A percentile compares a stretch with the other conserved stretches of the same genome.
Conservation (phyloP, 1,140 invertebrate genomes). For the Penaeus japonicus region DNA sequence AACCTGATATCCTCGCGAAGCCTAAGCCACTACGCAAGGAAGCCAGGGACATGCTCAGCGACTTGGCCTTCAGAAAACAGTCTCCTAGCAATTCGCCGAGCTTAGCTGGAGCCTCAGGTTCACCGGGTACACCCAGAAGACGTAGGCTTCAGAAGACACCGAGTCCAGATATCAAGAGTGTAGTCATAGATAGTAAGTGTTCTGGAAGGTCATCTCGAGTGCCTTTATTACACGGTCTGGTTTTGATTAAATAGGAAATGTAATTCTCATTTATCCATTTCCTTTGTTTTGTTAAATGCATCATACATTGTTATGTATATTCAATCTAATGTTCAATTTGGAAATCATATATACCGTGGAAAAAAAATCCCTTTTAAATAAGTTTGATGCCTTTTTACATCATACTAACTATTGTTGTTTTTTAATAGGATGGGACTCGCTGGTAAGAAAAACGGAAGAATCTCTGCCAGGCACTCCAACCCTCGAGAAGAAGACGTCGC, state of each 20-base stretch:
- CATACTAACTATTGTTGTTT: neutral
- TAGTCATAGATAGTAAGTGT: constrained; percentile 62
- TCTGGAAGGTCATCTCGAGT: neutral
- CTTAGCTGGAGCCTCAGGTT: constrained; percentile 39
- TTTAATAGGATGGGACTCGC: constrained; percentile 55
- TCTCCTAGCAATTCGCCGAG: constrained; percentile 60
- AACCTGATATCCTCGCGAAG: constrained; percentile 63
- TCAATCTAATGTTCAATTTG: too few species aligned
- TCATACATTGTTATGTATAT: too few species aligned
- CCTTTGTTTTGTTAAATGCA: too few species aligned
- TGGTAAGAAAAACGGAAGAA: constrained; percentile 46
- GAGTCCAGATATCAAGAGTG: constrained; percentile 61
- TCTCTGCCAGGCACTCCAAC: neutral
- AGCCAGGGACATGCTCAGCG: constrained; percentile 82
- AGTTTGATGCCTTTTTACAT: neutral
- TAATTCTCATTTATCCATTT: too few species aligned
- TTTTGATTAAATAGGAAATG: too few species aligned
- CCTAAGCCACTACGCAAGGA: constrained; percentile 75
- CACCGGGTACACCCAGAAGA: constrained; percentile 59
- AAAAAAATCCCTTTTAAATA: too few species aligned
- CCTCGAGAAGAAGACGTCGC: constrained; percentile 25
- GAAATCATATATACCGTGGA: too few species aligned
- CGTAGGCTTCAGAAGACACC: constrained; percentile 59
- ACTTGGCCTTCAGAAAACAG: constrained; percentile 76
- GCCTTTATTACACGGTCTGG: too few species aligned